phyloP scores from a whole-genome alignment of 2,797 vertebrate species.

The Geotrypetes seraphini region DNA sequence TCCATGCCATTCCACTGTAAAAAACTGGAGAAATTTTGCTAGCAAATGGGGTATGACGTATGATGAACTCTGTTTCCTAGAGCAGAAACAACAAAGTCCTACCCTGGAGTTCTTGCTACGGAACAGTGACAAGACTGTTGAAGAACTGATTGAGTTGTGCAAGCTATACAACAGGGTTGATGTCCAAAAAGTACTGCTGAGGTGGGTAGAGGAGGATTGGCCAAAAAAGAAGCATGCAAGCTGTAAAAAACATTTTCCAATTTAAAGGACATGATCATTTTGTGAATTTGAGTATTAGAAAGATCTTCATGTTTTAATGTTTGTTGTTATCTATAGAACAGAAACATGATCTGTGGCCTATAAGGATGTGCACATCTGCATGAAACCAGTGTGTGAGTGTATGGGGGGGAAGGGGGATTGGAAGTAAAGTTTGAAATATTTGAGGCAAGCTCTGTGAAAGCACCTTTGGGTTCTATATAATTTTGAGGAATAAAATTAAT shows the following conservation, averaged over 20 bases:
- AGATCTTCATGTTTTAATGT: no score
- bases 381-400: no score
- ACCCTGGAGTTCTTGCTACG: slow-evolving; percentile 87
- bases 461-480: no score
- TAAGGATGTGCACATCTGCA: no score
- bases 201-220: slow-evolving; percentile 92
- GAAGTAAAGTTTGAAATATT: no score
- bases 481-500: no score
- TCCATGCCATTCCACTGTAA: slow-evolving; percentile 89
- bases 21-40: slow-evolving; percentile 98
- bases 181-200: slow-evolving; percentile 78
- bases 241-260: slow-evolving; percentile 44
- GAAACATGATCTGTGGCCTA: no score
- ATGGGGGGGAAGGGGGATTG: no score
- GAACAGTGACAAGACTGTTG: slow-evolving; percentile 86
- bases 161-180: slow-evolving; percentile 85
- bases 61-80: slow-evolving; percentile 87
- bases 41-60: slow-evolving; percentile 98
- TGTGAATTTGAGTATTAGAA: no score
- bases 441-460: no score
- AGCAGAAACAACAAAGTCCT: slow-evolving; percentile 83
- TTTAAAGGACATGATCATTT: no score
- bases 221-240: slow-evolving; percentile 69
- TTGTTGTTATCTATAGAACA: no score
- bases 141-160: slow-evolving; percentile 86